A percentile compares a stretch with the other conserved stretches of the same genome.
Evolutionary conservation across 1,140 invertebrate species (phyloP).

Genomic region (Zaprionus africanus): DNA sequence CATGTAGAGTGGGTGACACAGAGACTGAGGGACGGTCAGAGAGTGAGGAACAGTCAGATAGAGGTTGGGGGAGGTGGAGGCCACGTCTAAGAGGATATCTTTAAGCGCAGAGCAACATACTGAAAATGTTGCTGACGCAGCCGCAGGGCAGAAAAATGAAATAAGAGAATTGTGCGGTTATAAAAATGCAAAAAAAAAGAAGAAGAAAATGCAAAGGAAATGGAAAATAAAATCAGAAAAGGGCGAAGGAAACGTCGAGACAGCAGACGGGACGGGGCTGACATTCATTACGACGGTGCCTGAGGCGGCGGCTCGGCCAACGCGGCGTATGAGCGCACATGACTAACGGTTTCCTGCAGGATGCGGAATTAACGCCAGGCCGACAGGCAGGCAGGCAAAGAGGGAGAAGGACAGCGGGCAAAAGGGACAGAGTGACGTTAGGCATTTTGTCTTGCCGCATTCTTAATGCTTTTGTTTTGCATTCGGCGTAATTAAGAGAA

Average conservation of each 20-base stretch:
- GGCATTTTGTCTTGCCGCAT: constrained; percentile 42
- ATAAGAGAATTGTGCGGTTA: constrained; percentile 47
- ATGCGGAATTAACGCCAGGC: constrained; percentile 44
- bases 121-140: constrained; percentile 39
- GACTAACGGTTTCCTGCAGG: constrained; percentile 55
- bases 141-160: constrained; percentile 47
- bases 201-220: constrained; percentile 3
- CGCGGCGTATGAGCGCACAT: constrained; percentile 66
- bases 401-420: no score
- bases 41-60: neutral
- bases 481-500: constrained; percentile 76
- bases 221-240: constrained; percentile 15
- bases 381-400: constrained; percentile 1
- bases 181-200: constrained; percentile 28
- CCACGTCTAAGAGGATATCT: neutral
- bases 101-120: constrained; percentile 37
- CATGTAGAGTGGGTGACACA: neutral
- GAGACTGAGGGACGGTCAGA: neutral
- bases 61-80: neutral
- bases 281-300: constrained; percentile 64
- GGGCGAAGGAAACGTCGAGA: constrained; percentile 23
- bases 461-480: constrained; percentile 67
- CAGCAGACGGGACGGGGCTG: constrained; percentile 35
- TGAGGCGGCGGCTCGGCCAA: constrained; percentile 35
- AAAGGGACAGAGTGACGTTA: neutral